These are phyloP conservation scores for Macropis europaea DNA, from an alignment of 2,888 invertebrate species.

Conservation along the genomic window DNA sequence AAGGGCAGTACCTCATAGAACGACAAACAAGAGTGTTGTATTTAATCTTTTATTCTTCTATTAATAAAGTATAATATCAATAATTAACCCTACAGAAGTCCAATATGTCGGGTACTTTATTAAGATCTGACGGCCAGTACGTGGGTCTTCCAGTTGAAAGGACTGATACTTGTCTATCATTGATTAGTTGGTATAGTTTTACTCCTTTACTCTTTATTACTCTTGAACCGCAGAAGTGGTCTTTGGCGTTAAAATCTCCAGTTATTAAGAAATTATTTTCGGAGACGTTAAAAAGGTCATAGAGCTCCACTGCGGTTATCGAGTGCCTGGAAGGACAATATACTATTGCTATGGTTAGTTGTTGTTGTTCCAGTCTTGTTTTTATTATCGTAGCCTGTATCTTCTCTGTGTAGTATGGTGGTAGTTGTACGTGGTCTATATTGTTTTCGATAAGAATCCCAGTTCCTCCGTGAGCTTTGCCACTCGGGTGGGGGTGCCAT, in stretches of 20 bases:
- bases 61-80: no score
- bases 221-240: conserved; percentile 50
- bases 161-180: background rate
- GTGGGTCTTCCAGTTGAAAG: conserved; percentile 48
- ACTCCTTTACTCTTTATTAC: conserved; percentile 22
- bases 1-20: no score
- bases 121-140: conserved; percentile 58
- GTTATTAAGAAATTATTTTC: background rate
- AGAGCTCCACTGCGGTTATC: conserved; percentile 40
- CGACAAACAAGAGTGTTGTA: no score
- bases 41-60: no score
- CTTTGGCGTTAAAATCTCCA: conserved; percentile 33
- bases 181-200: background rate
- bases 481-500: conserved; percentile 29
- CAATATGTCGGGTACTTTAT: conserved; percentile 62
- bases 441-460: conserved; percentile 24
- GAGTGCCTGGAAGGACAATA: conserved; percentile 54
- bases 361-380: background rate
- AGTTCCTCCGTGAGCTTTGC: conserved; percentile 29
- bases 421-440: background rate
- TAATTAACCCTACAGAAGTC: no score
- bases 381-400: conserved; percentile 1
- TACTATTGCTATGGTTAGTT: conserved; percentile 39
- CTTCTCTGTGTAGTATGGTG: background rate
- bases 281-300: background rate